Evolutionary conservation across 2,888 invertebrate species (phyloP), one percentile per base, ranked within the genome.

Genomic region (Cabera pusaria): DNA sequence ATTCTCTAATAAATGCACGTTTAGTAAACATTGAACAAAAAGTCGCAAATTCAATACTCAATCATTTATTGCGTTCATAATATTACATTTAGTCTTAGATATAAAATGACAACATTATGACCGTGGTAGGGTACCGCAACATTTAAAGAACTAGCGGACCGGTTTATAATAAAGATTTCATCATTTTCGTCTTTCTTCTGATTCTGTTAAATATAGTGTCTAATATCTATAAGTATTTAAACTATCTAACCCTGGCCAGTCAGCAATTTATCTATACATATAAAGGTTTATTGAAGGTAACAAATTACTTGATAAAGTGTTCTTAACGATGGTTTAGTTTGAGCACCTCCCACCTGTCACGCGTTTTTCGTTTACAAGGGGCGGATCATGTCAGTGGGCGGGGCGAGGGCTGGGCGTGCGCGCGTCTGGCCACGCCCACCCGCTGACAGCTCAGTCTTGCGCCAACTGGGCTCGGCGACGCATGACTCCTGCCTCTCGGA

Each of bases 301-400:
- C 87, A 85, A 87, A 86, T 86, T 83, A 85, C 81, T 85, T 85
- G 84, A 79, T 82, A 84, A 85, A 87, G 79, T 85, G 71, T 86
- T 77, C 82, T 83, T 82, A 83, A 78, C 83, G 73, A 83, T 82
- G 77, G 80, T 85, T 84, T 69, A 81, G 65, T 47, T 48, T 32
- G 43, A 29, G 57, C 63, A 35, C 74, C 88, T 66, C 88, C 88
- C 75, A 82, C 77, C 77, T 85, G 85, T 79, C 83, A 81, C 62
- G 47, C 41, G 74, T 78, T 84, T 83, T 84, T 77, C 60, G 62
- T 57, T 44, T 49, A 52, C 49, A 55, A 36, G 42, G 60, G 83
- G 80, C 73, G 81, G 79, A 50, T 52, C 53, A n/a, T 21, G 24
- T 26, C 16, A 36, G 47, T 78, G 57, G 87, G 85, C 78, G 80